Conservation (phyloP, 2,113 vertebrate species). For the Engystomops pustulosus region DNA sequence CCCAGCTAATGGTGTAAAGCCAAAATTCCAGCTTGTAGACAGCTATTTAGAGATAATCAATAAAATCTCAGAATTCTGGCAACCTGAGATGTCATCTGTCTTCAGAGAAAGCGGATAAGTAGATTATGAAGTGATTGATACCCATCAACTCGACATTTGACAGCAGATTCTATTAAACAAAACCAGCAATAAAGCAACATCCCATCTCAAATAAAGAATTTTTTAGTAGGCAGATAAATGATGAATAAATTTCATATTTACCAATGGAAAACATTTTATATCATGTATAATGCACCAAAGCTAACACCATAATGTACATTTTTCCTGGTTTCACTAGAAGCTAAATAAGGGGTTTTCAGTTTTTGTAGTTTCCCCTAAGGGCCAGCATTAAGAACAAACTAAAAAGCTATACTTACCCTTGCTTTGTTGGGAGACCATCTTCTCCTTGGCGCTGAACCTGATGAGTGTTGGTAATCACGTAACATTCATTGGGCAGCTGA, state of each 20-base stretch:
- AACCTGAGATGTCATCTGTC: neutral
- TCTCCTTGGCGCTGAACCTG: too few relatives aligned
- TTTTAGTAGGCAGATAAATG: too few relatives aligned
- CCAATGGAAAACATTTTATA: neutral
- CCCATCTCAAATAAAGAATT: too few relatives aligned
- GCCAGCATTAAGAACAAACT: too few relatives aligned
- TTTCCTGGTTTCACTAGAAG: too few relatives aligned
- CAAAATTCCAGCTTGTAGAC: constrained; percentile 25
- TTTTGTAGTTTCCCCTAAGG: too few relatives aligned
- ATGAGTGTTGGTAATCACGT: too few relatives aligned
- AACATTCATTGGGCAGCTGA: too few relatives aligned
- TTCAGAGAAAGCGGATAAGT: neutral
- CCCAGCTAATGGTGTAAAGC: constrained; percentile 5
- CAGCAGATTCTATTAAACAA: constrained; percentile 7
- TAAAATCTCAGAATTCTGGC: constrained; percentile 1
- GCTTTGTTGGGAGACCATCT: too few relatives aligned
- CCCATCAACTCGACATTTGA: neutral
- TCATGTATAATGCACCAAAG: neutral
- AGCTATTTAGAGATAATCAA: constrained; percentile 20
- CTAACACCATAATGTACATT: too few relatives aligned
- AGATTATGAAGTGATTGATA: constrained; percentile 17
- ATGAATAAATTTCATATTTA: neutral
- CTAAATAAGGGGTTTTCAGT: too few relatives aligned
- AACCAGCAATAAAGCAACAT: neutral
- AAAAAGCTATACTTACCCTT: too few relatives aligned